Conservation (phyloP, 2,797 vertebrate species). For the Hyperoplus lanceolatus region DNA sequence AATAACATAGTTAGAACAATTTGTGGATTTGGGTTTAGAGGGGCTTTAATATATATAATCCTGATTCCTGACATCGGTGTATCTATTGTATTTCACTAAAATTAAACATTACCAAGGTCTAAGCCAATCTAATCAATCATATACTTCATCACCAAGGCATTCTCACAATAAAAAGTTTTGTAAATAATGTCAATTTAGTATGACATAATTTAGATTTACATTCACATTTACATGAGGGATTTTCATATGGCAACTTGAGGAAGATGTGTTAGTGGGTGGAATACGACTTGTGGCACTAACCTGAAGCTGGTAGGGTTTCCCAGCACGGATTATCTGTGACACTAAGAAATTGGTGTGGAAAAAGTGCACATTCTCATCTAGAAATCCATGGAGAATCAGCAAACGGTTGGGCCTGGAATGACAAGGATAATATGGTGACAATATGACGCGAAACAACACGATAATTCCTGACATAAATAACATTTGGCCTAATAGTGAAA, state of each 20-base stretch:
- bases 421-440: conserved; percentile 10
- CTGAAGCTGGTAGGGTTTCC: conserved; percentile 99
- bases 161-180: neutral
- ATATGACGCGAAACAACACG: neutral
- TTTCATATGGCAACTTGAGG: neutral
- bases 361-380: conserved; percentile 99
- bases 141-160: neutral
- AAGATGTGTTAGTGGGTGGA: neutral
- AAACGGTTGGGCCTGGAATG: conserved; percentile 93
- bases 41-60: too few species aligned
- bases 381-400: conserved; percentile 97
- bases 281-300: conserved; percentile 71
- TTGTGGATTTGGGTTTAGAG: too few species aligned
- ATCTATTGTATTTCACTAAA: neutral
- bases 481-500: neutral
- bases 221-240: neutral
- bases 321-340: conserved; percentile 97
- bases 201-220: too few species aligned
- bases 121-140: neutral
- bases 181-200: neutral
- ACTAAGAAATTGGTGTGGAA: conserved; percentile 99
- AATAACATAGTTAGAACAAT: too few species aligned
- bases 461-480: neutral
- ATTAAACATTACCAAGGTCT: neutral
- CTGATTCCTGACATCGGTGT: neutral